Evolutionary conservation across 2,888 invertebrate genomes (phyloP).

Genomic region (Mimumesa dahlbomi): DNA sequence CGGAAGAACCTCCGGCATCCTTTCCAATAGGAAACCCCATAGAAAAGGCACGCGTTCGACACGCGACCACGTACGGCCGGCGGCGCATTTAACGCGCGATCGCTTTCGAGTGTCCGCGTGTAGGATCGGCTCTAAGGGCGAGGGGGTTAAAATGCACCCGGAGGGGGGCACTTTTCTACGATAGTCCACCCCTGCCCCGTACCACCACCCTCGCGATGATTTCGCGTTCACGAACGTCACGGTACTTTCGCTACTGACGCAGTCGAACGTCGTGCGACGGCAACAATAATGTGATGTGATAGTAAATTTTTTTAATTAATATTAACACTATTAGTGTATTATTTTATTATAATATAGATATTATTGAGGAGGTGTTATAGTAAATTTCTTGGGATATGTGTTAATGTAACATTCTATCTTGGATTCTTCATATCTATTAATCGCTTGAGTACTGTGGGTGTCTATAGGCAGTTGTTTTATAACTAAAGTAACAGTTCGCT

Average conservation of each 20-base stretch:
- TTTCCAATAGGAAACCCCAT: constrained; percentile 32
- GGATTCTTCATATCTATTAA: no score
- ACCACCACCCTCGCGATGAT: not conserved
- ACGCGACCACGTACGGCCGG: constrained; percentile 73
- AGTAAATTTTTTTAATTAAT: no score
- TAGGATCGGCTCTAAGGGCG: constrained; percentile 16
- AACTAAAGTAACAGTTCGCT: no score
- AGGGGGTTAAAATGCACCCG: constrained; percentile 50
- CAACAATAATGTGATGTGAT: no score
- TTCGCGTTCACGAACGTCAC: constrained; percentile 23
- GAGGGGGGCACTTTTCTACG: constrained; percentile 24
- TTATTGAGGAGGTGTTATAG: no score
- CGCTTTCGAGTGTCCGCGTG: constrained; percentile 73
- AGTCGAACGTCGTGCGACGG: constrained; percentile 8
- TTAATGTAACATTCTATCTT: no score
- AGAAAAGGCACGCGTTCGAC: constrained; percentile 73
- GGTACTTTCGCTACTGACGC: constrained; percentile 5
- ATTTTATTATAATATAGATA: no score
- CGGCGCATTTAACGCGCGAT: constrained; percentile 79
- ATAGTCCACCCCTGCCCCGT: constrained; percentile 20
- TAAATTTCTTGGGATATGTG: no score
- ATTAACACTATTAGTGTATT: no score
- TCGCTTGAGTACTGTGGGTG: no score
- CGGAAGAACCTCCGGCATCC: constrained; percentile 8
- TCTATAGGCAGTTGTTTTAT: no score